Evolutionary conservation across 1,140 invertebrate genomes (phyloP), one percentile per base, ranked within the genome.

Genomic region (Leguminivora glycinivorella): DNA sequence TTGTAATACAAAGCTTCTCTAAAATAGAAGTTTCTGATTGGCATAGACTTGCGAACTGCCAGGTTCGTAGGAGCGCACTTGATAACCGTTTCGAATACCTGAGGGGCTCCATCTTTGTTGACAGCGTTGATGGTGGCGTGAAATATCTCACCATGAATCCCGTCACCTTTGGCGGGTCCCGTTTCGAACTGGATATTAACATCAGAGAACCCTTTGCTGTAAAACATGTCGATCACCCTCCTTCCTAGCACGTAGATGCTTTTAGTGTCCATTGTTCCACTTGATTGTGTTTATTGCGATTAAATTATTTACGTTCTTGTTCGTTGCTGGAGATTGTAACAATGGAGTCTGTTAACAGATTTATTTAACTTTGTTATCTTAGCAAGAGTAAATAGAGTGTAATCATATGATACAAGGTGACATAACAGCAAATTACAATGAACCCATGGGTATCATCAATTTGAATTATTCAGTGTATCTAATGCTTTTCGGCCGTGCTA

Each of bases 301-400:
- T 25, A n/a, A 29, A 60, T 60, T 26, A 56, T 56, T 4, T 56
- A 26, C 24, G 56, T 60, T 29, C 25, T 26, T 14, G 24, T 12
- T 24, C 10, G 7, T 60, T 10, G 12, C 14, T 60, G 9, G 24
- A 60, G 14, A 26, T n/a, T 4, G 24, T 14, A 26, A n/a, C 56
- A 26, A 60, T 60, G 56, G 25, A 26, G 56, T 60, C 14, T 1
- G 56, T 60, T n/a, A 29, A 60, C 24, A 10, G 19, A 56, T 24
- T 56, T 56, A 56, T 56, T 29, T 60, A 29, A 26, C 56, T 60
- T 60, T 26, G 25, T 60, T 60, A 60, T 60, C 56, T 60, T 60
- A 12, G 25, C 24, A 29, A 60, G 22, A 24, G 24, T 26, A 60
- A 60, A 25, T 60, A 29, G 56, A 25, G 12, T 29, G 56, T 60